These are phyloP conservation scores for Chironomus striatipennis DNA, from an alignment of 1,140 invertebrate species.

Conservation along the genomic window DNA sequence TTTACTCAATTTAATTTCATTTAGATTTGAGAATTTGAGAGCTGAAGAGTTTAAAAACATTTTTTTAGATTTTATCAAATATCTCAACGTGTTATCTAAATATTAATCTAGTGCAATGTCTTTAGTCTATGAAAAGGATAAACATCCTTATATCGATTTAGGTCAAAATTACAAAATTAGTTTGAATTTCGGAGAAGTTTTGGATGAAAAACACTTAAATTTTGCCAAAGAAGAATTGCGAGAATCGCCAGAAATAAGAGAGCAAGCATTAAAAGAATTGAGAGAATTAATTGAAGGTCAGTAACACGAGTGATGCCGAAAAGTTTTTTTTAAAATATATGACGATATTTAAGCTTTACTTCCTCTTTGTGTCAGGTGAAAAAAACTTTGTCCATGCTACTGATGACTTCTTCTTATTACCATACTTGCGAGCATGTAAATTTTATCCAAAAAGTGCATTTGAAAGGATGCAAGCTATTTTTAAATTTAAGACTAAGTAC, in stretches of 20 bases:
- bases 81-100: too few species aligned
- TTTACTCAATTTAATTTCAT: too few species aligned
- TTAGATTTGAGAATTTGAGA: too few species aligned
- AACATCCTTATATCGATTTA: constrained; percentile 45
- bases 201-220: constrained; percentile 40
- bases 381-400: constrained; percentile 32
- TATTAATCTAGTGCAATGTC: neutral
- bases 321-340: too few species aligned
- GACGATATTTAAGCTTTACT: neutral
- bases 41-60: too few species aligned
- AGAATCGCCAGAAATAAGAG: constrained; percentile 55
- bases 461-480: constrained; percentile 49
- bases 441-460: constrained; percentile 55
- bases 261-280: constrained; percentile 48
- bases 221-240: constrained; percentile 55
- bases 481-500: constrained; percentile 47
- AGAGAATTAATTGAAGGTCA: constrained; percentile 49
- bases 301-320: neutral
- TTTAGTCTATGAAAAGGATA: constrained; percentile 40
- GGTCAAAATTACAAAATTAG: constrained; percentile 41
- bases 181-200: constrained; percentile 41
- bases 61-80: too few species aligned
- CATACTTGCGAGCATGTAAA: constrained; percentile 57
- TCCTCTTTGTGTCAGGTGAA: neutral
- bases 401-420: constrained; percentile 54